Evolutionary conservation across 2,797 vertebrate genomes (phyloP).

Genomic region (Nannoperca obscura): DNA sequence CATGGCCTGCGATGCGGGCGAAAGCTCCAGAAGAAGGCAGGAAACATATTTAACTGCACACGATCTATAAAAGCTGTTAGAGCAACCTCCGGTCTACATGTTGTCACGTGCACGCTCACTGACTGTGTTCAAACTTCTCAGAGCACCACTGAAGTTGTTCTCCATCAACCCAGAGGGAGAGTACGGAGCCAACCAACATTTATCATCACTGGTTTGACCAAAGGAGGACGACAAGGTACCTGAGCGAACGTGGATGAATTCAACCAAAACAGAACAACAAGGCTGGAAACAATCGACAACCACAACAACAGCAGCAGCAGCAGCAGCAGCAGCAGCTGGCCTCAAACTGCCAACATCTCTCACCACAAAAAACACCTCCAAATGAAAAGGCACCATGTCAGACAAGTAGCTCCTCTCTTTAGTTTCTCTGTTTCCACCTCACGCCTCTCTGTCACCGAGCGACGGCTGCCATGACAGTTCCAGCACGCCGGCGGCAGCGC

Average conservation of each 20-base stretch:
- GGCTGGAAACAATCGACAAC: constrained; percentile 19
- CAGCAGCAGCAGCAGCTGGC: no score
- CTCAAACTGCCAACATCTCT: constrained; percentile 81
- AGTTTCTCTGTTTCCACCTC: constrained; percentile 36
- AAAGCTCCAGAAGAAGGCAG: neutral
- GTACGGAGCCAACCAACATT: neutral
- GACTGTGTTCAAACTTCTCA: constrained; percentile 3
- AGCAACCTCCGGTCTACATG: neutral
- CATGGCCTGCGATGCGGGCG: neutral
- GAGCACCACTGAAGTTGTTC: neutral
- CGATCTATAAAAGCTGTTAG: neutral
- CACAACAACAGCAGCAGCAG: constrained; percentile 16
- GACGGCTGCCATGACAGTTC: constrained; percentile 68
- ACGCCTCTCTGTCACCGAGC: constrained; percentile 67
- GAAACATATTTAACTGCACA: neutral
- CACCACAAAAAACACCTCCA: constrained; percentile 65
- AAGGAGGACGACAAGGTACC: neutral
- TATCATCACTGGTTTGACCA: neutral
- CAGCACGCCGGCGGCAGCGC: constrained; percentile 60
- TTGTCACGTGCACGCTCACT: neutral
- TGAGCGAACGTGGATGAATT: neutral
- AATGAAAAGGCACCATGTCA: constrained; percentile 77
- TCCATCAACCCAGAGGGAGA: no score
- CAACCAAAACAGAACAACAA: neutral
- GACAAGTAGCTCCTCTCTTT: constrained; percentile 69